Evolutionary conservation across 2,797 vertebrate genomes (phyloP), one percentile per base, ranked within the genome.

Genomic region (Pangasius sanitwongsei): DNA sequence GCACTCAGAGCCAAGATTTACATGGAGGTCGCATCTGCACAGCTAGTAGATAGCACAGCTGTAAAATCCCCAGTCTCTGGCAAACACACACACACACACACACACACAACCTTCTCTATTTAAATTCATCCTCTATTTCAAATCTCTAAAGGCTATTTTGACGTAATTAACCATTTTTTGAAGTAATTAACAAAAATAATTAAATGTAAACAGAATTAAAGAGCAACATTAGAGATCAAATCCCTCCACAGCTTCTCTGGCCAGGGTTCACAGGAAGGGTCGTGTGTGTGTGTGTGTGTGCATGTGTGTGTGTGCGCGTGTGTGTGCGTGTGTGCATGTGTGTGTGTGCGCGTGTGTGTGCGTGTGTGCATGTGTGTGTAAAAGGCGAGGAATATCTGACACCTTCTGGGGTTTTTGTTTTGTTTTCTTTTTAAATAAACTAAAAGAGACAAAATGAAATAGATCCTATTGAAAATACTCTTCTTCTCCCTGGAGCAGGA

Each of bases 61-160:
- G 90, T 95, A 95, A 95, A 93, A 94, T 93, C 93, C 94, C 85
- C 89, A 89, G 91, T 93, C 93, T 75, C 90, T 70, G 18, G 59
- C 9, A 83, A n/a, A 85, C 85, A 18, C 69, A 67, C 87, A 67
- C 89, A 16, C 70, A 61, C 87, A 70, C 87, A 84, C 86, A 84
- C 82, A 16, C 70, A 61, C 87, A 70, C 87, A 84, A 23, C 16
- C 85, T 84, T 89, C 48, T 91, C 89, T 90, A 89, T 67, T 48
- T 89, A 25, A 81, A 81, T 83, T 23, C 65, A 37, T 34, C 28
- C 57, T 83, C 48, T 11, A 41, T 1, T 69, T 50, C 3, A 63
- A 80, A 89, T 25, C 80, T 82, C 80, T 25, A 72, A 85, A 78
- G 83, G 80, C 65, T 67, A 86, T 83, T 86, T 87, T 65, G 67